Evolutionary conservation across 2,888 invertebrate genomes (phyloP).

Genomic region (Clistopyga incitator): DNA sequence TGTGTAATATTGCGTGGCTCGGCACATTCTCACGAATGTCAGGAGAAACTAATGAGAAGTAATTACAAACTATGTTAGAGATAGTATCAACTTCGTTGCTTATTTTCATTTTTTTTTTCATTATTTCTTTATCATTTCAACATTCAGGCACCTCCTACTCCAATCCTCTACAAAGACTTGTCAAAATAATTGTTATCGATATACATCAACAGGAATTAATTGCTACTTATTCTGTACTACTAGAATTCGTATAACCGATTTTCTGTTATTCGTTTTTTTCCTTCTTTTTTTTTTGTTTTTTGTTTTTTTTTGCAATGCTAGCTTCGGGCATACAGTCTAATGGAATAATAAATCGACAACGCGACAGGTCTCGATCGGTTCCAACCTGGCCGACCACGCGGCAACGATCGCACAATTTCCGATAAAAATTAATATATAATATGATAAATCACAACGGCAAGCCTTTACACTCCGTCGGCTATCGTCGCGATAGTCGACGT

Average conservation of each 20-base stretch:
- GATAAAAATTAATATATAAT: constrained; percentile 45
- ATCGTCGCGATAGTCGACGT: constrained; percentile 16
- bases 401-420: constrained; percentile 47
- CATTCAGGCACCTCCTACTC: constrained; percentile 67
- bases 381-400: neutral
- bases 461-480: constrained; percentile 29
- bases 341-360: constrained; percentile 13
- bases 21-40: constrained; percentile 43
- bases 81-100: constrained; percentile 45
- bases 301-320: constrained; percentile 52
- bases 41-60: constrained; percentile 55
- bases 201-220: constrained; percentile 71
- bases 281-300: constrained; percentile 15
- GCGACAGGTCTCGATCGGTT: constrained; percentile 8
- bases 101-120: constrained; percentile 32
- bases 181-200: constrained; percentile 68
- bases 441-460: constrained; percentile 59
- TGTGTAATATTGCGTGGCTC: constrained; percentile 12
- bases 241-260: constrained; percentile 51
- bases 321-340: constrained; percentile 58
- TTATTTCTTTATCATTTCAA: constrained; percentile 57
- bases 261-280: neutral
- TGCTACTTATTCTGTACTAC: constrained; percentile 67
- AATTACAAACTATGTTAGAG: constrained; percentile 58
- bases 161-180: constrained; percentile 66